phyloP scores from a whole-genome alignment of 2,113 vertebrate species.

The Uria aalge region DNA sequence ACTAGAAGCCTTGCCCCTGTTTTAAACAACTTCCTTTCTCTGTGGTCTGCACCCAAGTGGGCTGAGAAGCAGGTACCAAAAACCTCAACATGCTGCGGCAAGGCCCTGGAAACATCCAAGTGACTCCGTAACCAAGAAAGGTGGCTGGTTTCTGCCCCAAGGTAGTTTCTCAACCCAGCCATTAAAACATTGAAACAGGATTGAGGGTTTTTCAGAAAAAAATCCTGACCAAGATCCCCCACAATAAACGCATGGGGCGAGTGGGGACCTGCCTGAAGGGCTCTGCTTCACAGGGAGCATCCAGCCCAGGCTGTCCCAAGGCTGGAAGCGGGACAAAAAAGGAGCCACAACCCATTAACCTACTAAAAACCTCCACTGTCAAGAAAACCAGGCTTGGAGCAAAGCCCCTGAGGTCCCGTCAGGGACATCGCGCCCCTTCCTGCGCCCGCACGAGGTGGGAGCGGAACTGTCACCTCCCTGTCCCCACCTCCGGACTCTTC shows the following conservation, averaged over 20 bases:
- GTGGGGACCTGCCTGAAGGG: too few relatives aligned
- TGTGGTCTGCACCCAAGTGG: not conserved
- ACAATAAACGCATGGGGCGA: too few relatives aligned
- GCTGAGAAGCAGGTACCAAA: not conserved
- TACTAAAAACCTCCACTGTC: not conserved
- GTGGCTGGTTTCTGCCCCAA: not conserved
- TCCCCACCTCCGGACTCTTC: not conserved
- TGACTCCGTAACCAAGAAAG: accelerated
- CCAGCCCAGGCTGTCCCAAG: accelerated
- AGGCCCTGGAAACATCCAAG: too few relatives aligned
- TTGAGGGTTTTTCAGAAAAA: not conserved
- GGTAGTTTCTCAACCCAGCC: not conserved
- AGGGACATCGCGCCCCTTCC: accelerated
- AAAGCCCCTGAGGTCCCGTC: not conserved
- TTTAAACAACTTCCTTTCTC: not conserved
- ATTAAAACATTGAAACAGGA: not conserved
- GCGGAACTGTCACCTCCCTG: not conserved
- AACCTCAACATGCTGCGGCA: accelerated
- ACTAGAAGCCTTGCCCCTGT: not conserved
- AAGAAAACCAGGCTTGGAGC: not conserved
- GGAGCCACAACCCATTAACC: not conserved
- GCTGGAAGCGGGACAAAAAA: not conserved
- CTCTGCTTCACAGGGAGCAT: not conserved
- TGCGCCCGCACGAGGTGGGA: not conserved
- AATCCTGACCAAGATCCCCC: not conserved